Evolutionary conservation across 2,113 vertebrate genomes (phyloP).

Genomic region (Calidris pygmaea): DNA sequence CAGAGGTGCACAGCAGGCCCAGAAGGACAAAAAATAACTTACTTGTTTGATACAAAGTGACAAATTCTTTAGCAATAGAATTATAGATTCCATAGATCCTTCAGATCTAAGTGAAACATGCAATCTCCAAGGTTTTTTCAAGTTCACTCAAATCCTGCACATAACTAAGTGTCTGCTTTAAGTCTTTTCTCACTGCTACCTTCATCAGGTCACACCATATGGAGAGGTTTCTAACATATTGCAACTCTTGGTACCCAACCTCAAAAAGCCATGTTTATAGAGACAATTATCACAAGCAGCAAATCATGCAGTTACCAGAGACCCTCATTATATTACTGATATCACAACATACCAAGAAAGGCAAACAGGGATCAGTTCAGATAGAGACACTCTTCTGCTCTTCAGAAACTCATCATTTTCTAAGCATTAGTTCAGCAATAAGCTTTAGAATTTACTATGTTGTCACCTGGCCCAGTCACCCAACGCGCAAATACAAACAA

Average conservation of each 20-base stretch:
- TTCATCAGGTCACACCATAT: not conserved
- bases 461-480: not conserved
- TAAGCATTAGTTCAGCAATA: not conserved
- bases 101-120: not conserved
- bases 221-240: not conserved
- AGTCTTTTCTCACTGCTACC: not conserved
- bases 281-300: not conserved
- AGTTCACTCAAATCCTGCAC: not conserved
- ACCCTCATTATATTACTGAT: not conserved
- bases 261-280: not conserved
- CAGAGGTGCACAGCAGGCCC: not conserved
- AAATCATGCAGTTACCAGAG: not conserved
- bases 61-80: not conserved
- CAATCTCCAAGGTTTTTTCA: not conserved
- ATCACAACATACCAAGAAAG: not conserved
- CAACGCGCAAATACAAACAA: not conserved
- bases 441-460: not conserved
- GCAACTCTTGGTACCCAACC: not conserved
- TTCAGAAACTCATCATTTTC: not conserved
- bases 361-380: not conserved
- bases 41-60: not conserved
- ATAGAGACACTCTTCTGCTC: not conserved
- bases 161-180: not conserved
- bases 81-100: not conserved
- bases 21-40: not conserved